Conservation (phyloP, 2,113 vertebrate genomes). For the Gallinago undulata region DNA sequence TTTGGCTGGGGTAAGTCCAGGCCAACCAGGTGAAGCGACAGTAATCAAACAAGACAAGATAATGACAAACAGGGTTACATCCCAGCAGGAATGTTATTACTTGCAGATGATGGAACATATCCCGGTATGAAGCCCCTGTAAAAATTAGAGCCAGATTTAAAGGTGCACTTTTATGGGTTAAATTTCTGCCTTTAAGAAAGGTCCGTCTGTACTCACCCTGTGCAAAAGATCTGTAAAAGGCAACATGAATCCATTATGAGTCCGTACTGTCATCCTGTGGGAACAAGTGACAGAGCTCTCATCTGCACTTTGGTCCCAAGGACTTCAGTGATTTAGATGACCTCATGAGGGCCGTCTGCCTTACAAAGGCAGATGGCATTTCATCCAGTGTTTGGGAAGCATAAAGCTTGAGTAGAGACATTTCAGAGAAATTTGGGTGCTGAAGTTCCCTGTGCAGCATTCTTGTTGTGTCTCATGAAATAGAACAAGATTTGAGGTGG, state of each 20-base stretch:
- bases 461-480: neutral
- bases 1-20: neutral
- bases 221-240: neutral
- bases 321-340: neutral
- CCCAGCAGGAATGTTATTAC: neutral
- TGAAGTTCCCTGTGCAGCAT: neutral
- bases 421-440: neutral
- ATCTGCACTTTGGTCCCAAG: neutral
- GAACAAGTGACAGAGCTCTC: neutral
- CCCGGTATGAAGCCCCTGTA: neutral
- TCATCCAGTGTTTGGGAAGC: neutral
- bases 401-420: neutral
- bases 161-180: neutral
- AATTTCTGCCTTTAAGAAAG: neutral
- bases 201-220: neutral
- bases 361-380: neutral
- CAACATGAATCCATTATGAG: neutral
- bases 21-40: neutral
- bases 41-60: slow-evolving; percentile 47
- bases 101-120: neutral
- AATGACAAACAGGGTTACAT: slow-evolving; percentile 14
- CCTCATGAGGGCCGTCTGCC: neutral
- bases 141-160: neutral
- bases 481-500: neutral
- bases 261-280: neutral